Evolutionary conservation across 1,140 invertebrate species (phyloP), one percentile per base, ranked within the genome.

Genomic region (Bombyx mori): DNA sequence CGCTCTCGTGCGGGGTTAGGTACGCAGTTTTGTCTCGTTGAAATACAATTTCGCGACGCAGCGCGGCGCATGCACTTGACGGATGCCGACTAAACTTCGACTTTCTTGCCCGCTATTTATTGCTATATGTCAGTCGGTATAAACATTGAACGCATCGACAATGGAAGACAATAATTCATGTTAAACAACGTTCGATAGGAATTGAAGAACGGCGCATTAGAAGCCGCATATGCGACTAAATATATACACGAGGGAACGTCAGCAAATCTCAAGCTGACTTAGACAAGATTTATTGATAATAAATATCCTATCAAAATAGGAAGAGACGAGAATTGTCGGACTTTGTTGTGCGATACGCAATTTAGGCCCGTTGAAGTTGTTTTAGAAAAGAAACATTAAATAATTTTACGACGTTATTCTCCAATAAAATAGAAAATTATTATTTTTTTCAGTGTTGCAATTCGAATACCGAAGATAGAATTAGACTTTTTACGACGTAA

Each of bases 41-140:
- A 57, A 60, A 68, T 65, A 69, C 70, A 62, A 75, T 77, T 75
- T 67, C 75, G 75, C 69, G 43, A 49, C 48, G 8, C 12, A 18
- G 2, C 52, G 9, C 42, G 12, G 69, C 65, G 60, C 63, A 46
- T 66, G 12, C 49, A 47, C 63, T 73, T 77, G 71, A 82, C 48
- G 7, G 8, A 22, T 22, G 48, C 7, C 48, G 6, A 18, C 78
- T 69, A 61, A 77, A 78, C 64, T 73, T 63, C 12, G 12, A 49
- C 22, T 49, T 18, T 12, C 48, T 22, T n/a, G 8, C 1, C 48
- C 48, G 48, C 48, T 62, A 35, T 35, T 35, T 35, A 35, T 35
- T 35, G 26, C 63, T 62, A 69, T 73, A 70, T 60, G 68, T 77
- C 75, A 63, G 52, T 67, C 53, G 68, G 66, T 66, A 69, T 78